phyloP scores from a whole-genome alignment of 2,797 vertebrate genomes.

The Psittacula echo region DNA sequence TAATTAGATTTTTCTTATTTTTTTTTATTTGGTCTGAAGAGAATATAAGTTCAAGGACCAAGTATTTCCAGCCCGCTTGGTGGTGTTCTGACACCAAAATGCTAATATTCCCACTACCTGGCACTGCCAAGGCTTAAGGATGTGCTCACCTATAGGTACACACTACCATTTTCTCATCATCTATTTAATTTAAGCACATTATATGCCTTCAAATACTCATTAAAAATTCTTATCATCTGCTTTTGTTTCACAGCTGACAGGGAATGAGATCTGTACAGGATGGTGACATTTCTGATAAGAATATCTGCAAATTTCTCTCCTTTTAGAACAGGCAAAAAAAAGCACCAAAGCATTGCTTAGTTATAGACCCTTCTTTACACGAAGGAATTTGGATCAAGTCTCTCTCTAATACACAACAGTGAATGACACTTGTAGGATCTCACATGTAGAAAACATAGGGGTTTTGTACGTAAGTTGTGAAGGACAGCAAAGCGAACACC shows the following conservation, averaged over 20 bases:
- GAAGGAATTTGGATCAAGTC: not conserved
- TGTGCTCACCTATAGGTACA: fast-evolving
- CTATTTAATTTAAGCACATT: not conserved
- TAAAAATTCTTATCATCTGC: not conserved
- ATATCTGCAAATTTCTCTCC: not conserved
- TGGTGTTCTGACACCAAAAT: not conserved
- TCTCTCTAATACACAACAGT: not conserved
- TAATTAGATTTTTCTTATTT: not conserved
- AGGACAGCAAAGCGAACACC: not conserved
- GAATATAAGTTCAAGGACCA: not conserved
- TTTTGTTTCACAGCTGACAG: not conserved
- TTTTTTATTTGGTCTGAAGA: not conserved
- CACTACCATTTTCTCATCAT: not conserved
- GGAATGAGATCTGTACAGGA: not conserved
- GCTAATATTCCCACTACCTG: not conserved
- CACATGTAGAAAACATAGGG: fast-evolving
- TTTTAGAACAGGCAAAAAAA: not conserved
- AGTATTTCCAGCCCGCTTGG: not conserved
- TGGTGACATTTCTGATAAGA: not conserved
- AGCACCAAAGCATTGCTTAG: not conserved
- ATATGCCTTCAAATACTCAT: not conserved
- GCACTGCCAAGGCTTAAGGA: not conserved
- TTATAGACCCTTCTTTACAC: not conserved
- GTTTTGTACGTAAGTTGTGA: not conserved
- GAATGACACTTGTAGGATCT: not conserved